Base-by-base conservation (phyloP, 2,113 vertebrate genomes). In the Potamarius usumacintae region DNA sequence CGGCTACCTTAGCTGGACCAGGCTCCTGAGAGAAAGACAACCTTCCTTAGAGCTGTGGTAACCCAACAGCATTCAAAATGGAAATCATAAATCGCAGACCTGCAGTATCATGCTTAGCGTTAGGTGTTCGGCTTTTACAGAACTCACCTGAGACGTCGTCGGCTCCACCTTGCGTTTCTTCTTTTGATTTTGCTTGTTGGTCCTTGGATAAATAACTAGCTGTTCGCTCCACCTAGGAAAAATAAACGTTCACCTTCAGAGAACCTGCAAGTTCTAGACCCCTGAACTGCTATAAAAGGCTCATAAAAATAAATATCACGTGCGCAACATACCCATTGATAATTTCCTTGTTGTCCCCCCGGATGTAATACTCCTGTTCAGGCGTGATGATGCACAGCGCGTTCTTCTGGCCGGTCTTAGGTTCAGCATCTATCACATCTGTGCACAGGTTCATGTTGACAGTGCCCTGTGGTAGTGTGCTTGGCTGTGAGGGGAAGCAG, bases 101-200 rank as follows among this genome's bases (percentile, higher is more conserved):
- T 58, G 48, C 34, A 27, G 17, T 8, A 52, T 48, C 8, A 58
- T 53, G 67, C n/a, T 25, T 74, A 52, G 4, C 8, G 25, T 62
- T 25, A 8, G 2, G 42, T 63, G 48, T 55, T 78, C 12, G 50
- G 20, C 7, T 20, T 2, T 50, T 25, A 7, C 4, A 27, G 27
- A 63, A 55, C 69, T 87, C 88, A 96, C 95, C 94, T 95, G 95
- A 71, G 94, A 95, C 20, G 95, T 96, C 0, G 96, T 91, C 0
- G 95, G 94, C 89, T 96, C 96, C 89, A 96, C 96, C 77, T 96
- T 96, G 27, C 96, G 94, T 71, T 96, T 96, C 92, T 96, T 96
- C 92, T 96, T 96, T 92, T 96, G 96, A 92, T 96, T 96, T 86
- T 96, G 96, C 89, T 96, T 96, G 92, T 96, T 96, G 83, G 96